Percentiles rank a stretch among this genome's conserved stretches.
Evolutionary conservation across 2,797 vertebrate species (phyloP).

Genomic region (Apogon talboti): DNA sequence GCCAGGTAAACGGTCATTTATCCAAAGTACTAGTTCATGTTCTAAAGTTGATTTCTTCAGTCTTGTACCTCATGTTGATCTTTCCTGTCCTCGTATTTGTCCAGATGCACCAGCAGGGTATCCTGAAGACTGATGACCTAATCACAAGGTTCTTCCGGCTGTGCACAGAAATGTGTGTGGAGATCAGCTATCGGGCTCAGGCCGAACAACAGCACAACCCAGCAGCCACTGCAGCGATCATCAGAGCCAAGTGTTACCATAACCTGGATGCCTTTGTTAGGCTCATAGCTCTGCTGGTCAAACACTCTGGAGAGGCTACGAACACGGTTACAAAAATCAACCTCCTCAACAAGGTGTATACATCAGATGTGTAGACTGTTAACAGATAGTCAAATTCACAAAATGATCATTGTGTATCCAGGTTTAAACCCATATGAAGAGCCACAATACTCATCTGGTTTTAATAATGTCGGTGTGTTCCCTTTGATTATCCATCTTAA

Average conservation of each 20-base stretch:
- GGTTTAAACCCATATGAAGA: no score
- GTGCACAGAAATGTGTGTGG: slow-evolving; percentile 99
- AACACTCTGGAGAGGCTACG: slow-evolving; percentile 98
- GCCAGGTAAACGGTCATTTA: slow-evolving; percentile 87
- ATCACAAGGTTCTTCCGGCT: slow-evolving; percentile 99
- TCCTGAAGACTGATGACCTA: slow-evolving; percentile 98
- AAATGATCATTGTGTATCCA: no score
- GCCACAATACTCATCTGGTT: no score
- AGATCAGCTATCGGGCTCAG: slow-evolving; percentile 98
- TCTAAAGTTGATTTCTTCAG: no score
- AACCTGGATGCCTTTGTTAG: slow-evolving; percentile 98
- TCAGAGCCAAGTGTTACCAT: slow-evolving; percentile 98
- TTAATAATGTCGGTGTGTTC: no score
- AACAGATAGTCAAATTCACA: background rate
- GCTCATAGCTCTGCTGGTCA: slow-evolving; percentile 96
- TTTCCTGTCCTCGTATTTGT: background rate
- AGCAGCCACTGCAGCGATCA: slow-evolving; percentile 97
- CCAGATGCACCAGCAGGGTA: slow-evolving; percentile 99
- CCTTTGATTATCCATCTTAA: no score
- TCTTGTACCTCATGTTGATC: background rate
- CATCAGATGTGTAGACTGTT: background rate
- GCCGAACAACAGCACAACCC: slow-evolving; percentile 99
- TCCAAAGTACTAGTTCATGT: background rate
- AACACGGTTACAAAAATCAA: slow-evolving; percentile 99
- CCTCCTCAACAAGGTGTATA: slow-evolving; percentile 94